Evolutionary conservation across 2,888 invertebrate genomes (phyloP), one percentile per base, ranked within the genome.

Genomic region (Mesopsocus fuscifrons): DNA sequence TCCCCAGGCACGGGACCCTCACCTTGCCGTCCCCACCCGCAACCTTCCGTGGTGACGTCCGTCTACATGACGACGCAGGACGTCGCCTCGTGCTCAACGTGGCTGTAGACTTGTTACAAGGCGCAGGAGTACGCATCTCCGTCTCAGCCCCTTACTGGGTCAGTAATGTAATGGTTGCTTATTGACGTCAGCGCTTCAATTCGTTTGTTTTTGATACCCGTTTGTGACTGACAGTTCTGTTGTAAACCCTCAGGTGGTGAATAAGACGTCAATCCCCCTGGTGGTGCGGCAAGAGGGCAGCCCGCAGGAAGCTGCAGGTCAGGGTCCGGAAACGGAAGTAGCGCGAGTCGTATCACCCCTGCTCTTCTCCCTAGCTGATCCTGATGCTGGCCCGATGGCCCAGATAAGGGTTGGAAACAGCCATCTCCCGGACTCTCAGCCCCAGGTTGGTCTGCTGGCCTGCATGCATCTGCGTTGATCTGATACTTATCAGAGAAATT

Each of bases 221-320:
- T n/a, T n/a, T n/a, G n/a, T n/a, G n/a, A n/a, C n/a, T n/a, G n/a
- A n/a, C n/a, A n/a, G n/a, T n/a, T n/a, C n/a, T n/a, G n/a, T n/a
- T n/a, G n/a, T n/a, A n/a, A n/a, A n/a, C n/a, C n/a, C n/a, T 26
- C 26, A 26, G 95, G 73, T 98, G 50, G 77, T 97, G 46, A 97
- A 98, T 66, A 84, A 85, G 61, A 84, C 92, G 4, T 95, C 95
- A 0, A 65, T 98, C 47, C 95, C 97, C n/a, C 65, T 98, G 47
- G 80, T 98, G 43, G 91, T 94, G 61, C 76, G 81, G 51, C 94
- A 95, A 62, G 91, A 88, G 59, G 84, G 85, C 1, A 74, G 76
- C 11, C 69, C 71, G 9, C 58, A 64, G 20, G 80, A 77, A 53
- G 78, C 82, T 48, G 82, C 85, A 5, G 95, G 94, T 2, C 95